phyloP scores from a whole-genome alignment of 2,888 invertebrate species.

The Amphiduros pacificus region DNA sequence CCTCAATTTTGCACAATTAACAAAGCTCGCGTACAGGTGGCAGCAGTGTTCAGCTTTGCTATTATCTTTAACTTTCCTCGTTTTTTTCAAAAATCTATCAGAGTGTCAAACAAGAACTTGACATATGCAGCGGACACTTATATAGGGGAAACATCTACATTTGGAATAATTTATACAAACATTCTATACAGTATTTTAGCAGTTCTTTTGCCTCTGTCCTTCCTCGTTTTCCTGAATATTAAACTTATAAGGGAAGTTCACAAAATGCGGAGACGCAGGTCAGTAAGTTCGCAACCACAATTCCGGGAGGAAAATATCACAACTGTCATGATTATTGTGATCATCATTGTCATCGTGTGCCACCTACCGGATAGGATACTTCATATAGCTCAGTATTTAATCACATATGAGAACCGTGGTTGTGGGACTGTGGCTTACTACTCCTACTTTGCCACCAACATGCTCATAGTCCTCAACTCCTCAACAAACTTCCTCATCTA shows the following conservation, averaged over 20 bases:
- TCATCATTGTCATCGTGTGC: constrained; percentile 8
- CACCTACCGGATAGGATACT: constrained; percentile 4
- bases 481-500: constrained; percentile 15
- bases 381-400: neutral
- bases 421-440: too few species aligned
- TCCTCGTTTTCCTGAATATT: constrained; percentile 6
- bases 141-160: neutral
- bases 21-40: constrained; percentile 26
- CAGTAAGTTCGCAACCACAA: neutral
- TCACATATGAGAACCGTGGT: neutral
- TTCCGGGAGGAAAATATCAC: constrained; percentile 12
- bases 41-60: constrained; percentile 19
- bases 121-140: neutral
- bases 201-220: neutral
- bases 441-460: too few species aligned
- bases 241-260: constrained; percentile 5
- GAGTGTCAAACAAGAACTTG: neutral
- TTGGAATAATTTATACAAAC: constrained; percentile 11
- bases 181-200: constrained; percentile 6
- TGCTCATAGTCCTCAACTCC: constrained; percentile 10
- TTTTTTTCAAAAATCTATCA: constrained; percentile 24
- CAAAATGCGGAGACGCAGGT: neutral
- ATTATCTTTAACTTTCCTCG: constrained; percentile 25
- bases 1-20: constrained; percentile 19
- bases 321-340: constrained; percentile 8